Evolutionary conservation across 2,888 invertebrate species (phyloP).

Genomic region (Buathra laborator): DNA sequence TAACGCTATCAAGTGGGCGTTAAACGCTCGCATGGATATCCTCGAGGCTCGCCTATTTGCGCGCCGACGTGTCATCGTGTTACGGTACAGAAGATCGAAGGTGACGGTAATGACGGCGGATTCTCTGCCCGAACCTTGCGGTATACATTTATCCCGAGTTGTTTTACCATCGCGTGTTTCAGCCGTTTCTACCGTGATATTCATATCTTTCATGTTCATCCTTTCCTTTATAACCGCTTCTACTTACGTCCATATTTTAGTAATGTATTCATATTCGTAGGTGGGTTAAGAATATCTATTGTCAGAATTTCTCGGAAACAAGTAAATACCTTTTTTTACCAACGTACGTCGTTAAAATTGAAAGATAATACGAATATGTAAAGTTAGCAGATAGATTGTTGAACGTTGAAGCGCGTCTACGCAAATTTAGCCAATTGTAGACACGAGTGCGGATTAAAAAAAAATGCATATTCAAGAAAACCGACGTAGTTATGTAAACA

Average conservation of each 20-base stretch:
- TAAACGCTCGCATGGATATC: constrained; percentile 28
- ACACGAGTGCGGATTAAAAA: neutral
- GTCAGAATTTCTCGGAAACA: neutral
- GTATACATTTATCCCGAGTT: constrained; percentile 33
- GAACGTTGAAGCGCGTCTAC: too few species aligned
- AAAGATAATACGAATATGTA: neutral
- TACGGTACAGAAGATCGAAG: constrained; percentile 32
- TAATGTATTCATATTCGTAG: constrained; percentile 36
- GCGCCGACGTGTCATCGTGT: constrained; percentile 43
- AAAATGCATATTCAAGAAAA: neutral
- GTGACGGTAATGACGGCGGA: constrained; percentile 31
- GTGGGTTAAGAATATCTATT: neutral
- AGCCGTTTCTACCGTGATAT: constrained; percentile 64
- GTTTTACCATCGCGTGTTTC: constrained; percentile 31
- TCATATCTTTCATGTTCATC: constrained; percentile 31
- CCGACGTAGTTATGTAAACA: neutral
- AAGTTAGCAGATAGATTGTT: too few species aligned
- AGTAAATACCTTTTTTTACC: neutral
- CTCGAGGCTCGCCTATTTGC: constrained; percentile 52
- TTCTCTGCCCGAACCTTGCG: constrained; percentile 38
- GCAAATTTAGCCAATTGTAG: neutral
- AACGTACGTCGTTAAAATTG: neutral
- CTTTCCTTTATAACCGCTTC: constrained; percentile 27
- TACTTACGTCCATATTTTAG: constrained; percentile 35
- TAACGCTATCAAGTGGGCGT: constrained; percentile 52